Conservation (phyloP, 2,113 vertebrate genomes). For the Brienomyrus longianalis region DNA sequence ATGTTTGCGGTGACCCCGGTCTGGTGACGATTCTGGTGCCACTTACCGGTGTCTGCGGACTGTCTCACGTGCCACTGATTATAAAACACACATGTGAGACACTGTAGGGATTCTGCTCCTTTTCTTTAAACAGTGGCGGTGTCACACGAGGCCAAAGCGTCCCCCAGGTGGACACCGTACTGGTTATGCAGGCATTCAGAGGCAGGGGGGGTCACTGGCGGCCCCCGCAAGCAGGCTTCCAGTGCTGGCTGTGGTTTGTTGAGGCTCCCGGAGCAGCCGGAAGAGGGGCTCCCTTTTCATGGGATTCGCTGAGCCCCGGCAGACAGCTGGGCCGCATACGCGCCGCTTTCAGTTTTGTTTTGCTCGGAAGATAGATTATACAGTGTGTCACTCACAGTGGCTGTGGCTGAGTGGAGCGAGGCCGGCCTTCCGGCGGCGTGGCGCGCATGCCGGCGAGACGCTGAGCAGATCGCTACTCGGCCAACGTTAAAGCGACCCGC, state of each 20-base stretch:
- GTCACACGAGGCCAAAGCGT: conserved; percentile 57
- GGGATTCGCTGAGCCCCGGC: neutral
- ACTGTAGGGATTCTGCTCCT: conserved; percentile 61
- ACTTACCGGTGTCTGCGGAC: conserved; percentile 39
- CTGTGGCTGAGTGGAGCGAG: neutral
- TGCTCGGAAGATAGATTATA: neutral
- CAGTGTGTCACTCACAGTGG: neutral
- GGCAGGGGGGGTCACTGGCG: conserved; percentile 21
- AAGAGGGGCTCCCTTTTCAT: conserved; percentile 16
- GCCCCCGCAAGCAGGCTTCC: neutral
- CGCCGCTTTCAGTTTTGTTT: neutral
- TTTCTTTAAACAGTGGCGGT: conserved; percentile 65
- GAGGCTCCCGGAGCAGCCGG: conserved; percentile 24
- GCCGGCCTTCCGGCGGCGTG: neutral
- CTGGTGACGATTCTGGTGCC: conserved; percentile 52
- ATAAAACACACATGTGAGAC: conserved; percentile 64
- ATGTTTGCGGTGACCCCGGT: conserved; percentile 57
- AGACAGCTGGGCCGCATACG: neutral
- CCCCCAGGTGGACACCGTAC: conserved; percentile 36
- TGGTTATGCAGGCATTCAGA: conserved; percentile 30
- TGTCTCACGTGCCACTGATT: conserved; percentile 39
- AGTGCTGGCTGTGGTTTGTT: conserved; percentile 26
- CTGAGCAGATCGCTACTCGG: neutral
- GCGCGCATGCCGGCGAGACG: neutral
- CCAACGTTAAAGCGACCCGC: neutral